Evolutionary conservation across 2,113 vertebrate species (phyloP).

Genomic region (Passer montanus): DNA sequence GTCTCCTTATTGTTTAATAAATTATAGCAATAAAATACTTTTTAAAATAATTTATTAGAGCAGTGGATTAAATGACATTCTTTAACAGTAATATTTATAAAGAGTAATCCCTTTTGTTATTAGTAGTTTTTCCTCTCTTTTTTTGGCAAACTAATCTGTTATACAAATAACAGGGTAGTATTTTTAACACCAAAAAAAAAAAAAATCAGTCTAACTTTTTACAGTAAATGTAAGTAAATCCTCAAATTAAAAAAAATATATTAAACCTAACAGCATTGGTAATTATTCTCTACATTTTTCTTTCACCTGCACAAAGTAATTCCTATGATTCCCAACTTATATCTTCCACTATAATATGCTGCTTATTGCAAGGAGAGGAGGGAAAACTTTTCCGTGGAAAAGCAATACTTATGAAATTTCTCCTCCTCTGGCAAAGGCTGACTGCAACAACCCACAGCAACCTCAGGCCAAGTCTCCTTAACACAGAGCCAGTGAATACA

Average conservation of each 20-base stretch:
- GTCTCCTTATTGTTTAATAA: slow-evolving; percentile 70
- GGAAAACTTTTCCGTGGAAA: not conserved
- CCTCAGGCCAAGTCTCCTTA: not conserved
- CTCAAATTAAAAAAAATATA: slow-evolving; percentile 12
- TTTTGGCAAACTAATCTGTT: slow-evolving; percentile 60
- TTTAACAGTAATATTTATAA: slow-evolving; percentile 65
- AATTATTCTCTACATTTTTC: not conserved
- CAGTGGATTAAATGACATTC: slow-evolving; percentile 52
- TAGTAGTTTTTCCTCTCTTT: slow-evolving; percentile 49
- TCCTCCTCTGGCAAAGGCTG: not conserved
- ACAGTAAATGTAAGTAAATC: not conserved
- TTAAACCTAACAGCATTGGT: not conserved
- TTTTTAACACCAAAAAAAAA: slow-evolving; percentile 40
- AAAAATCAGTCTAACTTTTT: not conserved
- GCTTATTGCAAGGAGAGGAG: not conserved
- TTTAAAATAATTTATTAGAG: slow-evolving; percentile 65
- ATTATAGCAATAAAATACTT: slow-evolving; percentile 61
- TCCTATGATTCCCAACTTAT: not conserved
- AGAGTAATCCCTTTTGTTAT: slow-evolving; percentile 56
- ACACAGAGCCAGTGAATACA: not conserved
- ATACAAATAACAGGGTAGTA: slow-evolving; percentile 33
- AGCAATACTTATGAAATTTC: not conserved
- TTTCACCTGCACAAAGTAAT: not conserved
- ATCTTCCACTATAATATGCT: not conserved
- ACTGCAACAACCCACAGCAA: not conserved